Conservation (phyloP, 2,888 invertebrate species). For the Panopea generosa region DNA sequence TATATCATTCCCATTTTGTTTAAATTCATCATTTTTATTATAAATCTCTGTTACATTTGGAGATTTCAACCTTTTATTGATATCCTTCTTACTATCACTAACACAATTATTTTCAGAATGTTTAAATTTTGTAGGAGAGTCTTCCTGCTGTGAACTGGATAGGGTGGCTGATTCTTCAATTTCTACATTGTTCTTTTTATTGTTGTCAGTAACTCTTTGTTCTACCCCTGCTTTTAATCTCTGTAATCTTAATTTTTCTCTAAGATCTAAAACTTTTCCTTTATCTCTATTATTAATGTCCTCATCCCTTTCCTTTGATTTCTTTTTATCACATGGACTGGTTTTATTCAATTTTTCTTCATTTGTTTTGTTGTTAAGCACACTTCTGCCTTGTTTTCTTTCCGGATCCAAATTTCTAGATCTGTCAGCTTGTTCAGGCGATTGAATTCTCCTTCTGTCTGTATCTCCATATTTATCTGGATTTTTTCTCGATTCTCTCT, state of each 20-base stretch:
- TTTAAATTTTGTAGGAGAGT: too few species aligned
- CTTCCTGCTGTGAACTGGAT: too few species aligned
- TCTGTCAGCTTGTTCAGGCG: not conserved
- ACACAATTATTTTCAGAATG: too few species aligned
- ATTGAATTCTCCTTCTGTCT: not conserved
- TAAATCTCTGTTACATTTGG: not conserved
- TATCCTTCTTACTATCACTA: too few species aligned
- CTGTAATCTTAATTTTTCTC: slow-evolving; percentile 42
- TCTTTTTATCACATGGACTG: slow-evolving; percentile 4
- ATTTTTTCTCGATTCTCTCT: slow-evolving; percentile 5
- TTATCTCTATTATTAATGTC: not conserved
- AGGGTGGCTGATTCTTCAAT: too few species aligned
- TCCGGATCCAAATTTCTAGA: not conserved
- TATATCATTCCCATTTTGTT: not conserved
- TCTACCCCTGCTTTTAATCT: not conserved
- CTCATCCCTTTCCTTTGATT: not conserved
- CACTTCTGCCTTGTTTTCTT: not conserved
- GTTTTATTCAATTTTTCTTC: not conserved
- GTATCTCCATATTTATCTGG: not conserved
- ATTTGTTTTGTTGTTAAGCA: not conserved
- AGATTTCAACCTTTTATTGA: not conserved
- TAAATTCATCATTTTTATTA: not conserved
- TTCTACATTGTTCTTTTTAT: too few species aligned
- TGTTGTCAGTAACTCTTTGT: too few species aligned
- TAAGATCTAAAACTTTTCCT: slow-evolving; percentile 33